Percentiles rank a stretch among this genome's conserved stretches.
Evolutionary conservation across 2,797 vertebrate species (phyloP).

Genomic region (Lutra lutra): DNA sequence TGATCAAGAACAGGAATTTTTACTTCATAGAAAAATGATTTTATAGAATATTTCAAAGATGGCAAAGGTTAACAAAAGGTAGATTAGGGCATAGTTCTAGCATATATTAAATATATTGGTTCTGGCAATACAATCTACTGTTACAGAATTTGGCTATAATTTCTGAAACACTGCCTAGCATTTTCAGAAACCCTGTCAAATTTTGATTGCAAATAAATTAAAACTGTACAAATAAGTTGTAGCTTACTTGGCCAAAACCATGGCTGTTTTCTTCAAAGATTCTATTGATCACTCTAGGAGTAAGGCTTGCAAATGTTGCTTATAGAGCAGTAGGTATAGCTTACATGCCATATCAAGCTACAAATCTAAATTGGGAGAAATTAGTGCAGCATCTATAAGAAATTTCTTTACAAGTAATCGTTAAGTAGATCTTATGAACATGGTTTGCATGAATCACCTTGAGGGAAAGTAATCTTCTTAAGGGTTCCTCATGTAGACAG

Average conservation of each 20-base stretch:
- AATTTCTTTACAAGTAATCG: constrained; percentile 29
- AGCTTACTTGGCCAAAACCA: neutral
- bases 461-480: neutral
- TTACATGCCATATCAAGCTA: neutral
- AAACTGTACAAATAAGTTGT: neutral
- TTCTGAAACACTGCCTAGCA: constrained; percentile 15
- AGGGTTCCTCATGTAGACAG: neutral
- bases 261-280: neutral
- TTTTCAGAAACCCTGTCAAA: neutral
- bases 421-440: neutral
- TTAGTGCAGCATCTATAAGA: neutral
- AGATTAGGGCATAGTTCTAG: neutral
- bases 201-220: constrained; percentile 10
- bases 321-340: neutral
- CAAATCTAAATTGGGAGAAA: constrained; percentile 22
- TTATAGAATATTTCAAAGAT: neutral
- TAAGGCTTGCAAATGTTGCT: neutral
- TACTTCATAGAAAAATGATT: neutral
- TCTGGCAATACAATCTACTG: neutral
- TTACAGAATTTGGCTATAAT: constrained; percentile 7
- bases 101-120: neutral
- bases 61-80: neutral
- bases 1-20: neutral
- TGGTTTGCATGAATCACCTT: neutral
- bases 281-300: neutral